These are phyloP conservation scores for Bedellia somnulentella DNA, from an alignment of 2,888 invertebrate genomes.

Conservation along the genomic window DNA sequence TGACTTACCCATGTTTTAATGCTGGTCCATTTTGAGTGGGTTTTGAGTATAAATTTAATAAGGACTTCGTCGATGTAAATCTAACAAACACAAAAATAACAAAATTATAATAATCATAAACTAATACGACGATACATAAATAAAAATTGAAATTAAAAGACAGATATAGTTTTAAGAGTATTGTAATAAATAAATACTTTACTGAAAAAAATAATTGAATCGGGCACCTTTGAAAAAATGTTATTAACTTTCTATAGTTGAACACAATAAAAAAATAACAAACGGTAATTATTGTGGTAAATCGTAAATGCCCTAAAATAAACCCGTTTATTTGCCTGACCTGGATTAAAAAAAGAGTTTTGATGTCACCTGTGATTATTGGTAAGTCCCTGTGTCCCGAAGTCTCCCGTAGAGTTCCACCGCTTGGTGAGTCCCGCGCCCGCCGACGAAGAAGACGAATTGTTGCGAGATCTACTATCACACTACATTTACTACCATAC, in stretches of 20 bases:
- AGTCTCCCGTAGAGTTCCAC: conserved; percentile 85
- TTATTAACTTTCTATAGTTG: too few relatives aligned
- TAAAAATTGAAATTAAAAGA: neutral
- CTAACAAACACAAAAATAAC: conserved; percentile 53
- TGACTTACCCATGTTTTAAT: conserved; percentile 71
- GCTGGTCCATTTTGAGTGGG: conserved; percentile 63
- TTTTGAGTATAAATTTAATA: conserved; percentile 70
- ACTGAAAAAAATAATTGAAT: too few relatives aligned
- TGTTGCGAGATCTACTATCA: conserved; percentile 56
- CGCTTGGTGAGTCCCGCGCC: conserved; percentile 65
- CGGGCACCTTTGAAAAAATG: too few relatives aligned
- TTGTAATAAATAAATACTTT: too few relatives aligned
- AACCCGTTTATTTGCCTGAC: too few relatives aligned
- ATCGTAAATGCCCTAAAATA: too few relatives aligned
- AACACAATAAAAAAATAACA: too few relatives aligned
- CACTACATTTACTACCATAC: too few relatives aligned
- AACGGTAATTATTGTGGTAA: too few relatives aligned
- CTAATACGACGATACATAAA: neutral
- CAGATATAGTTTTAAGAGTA: neutral
- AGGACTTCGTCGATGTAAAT: conserved; percentile 71
- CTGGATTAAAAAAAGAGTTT: too few relatives aligned
- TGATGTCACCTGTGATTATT: conserved; percentile 52
- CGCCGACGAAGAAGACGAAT: conserved; percentile 60
- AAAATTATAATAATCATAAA: too few relatives aligned
- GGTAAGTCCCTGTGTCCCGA: conserved; percentile 60